Percentiles rank a stretch among this genome's conserved stretches.
Evolutionary conservation across 2,888 invertebrate species (phyloP).

Genomic region (Rhamnusium bicolor): DNA sequence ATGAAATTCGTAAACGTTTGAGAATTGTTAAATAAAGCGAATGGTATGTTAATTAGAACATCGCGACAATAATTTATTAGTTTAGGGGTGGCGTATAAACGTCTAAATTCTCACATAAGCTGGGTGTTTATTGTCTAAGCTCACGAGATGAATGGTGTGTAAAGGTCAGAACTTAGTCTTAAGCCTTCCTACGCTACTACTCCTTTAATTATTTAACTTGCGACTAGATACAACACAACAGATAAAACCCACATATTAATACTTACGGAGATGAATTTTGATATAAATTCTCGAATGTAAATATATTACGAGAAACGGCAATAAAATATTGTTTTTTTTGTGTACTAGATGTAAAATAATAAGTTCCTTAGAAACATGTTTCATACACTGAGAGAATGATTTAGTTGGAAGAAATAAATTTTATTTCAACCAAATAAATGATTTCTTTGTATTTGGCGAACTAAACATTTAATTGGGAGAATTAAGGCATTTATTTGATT

Average conservation of each 20-base stretch:
- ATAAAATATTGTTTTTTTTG: too few species aligned
- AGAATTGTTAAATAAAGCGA: constrained; percentile 3
- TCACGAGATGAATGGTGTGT: constrained; percentile 37
- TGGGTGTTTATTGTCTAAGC: constrained; percentile 40
- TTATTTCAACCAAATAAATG: too few species aligned
- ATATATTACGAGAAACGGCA: too few species aligned
- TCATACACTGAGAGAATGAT: too few species aligned
- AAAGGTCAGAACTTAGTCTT: constrained; percentile 44
- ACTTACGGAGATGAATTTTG: too few species aligned
- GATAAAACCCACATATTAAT: constrained; percentile 8
- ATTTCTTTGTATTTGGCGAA: too few species aligned
- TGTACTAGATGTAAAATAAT: too few species aligned
- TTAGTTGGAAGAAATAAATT: too few species aligned
- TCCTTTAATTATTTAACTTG: constrained; percentile 42
- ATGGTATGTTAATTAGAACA: constrained; percentile 25
- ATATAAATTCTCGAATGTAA: too few species aligned
- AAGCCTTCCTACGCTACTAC: constrained; percentile 37
- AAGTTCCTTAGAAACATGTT: too few species aligned
- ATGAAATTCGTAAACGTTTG: constrained; percentile 11
- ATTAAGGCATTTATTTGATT: too few species aligned
- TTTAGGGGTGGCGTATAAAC: constrained; percentile 38
- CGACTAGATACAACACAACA: constrained; percentile 11
- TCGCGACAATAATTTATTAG: constrained; percentile 30
- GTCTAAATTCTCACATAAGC: constrained; percentile 43
- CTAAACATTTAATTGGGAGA: too few species aligned